Evolutionary conservation across 30 jellyfish, hydroid and myxozoan species (phyloP).

Genomic region (Rhopilema esculentum): DNA sequence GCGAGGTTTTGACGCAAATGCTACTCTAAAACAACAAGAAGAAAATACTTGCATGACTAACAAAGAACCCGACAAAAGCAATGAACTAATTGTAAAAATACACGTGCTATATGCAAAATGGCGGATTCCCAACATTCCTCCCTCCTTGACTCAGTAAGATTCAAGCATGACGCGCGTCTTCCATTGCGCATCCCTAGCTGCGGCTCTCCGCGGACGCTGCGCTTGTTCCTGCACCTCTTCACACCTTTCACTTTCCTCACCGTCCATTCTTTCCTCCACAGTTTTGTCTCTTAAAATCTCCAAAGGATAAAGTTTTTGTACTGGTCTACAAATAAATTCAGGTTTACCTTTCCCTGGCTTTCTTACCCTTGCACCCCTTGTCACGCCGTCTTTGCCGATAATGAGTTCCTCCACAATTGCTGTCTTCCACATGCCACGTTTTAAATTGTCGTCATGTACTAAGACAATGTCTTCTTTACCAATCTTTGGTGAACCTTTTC

Average conservation of each 20-base stretch:
- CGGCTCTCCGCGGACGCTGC: slow-evolving; percentile 1
- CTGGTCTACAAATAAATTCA: neutral
- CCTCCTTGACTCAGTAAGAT: neutral
- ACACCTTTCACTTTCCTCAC: neutral
- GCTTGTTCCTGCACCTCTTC: neutral
- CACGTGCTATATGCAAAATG: too few relatives aligned
- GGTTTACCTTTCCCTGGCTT: neutral
- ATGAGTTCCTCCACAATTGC: neutral
- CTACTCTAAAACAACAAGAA: too few relatives aligned
- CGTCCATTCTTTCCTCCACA: neutral
- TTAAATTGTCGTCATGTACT: slow-evolving; percentile 37
- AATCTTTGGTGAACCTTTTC: neutral
- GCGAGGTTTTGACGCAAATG: too few relatives aligned
- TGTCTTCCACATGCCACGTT: slow-evolving; percentile 54
- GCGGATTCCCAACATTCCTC: neutral
- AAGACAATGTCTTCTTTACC: slow-evolving; percentile 43
- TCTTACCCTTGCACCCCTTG: neutral
- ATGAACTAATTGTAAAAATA: too few relatives aligned
- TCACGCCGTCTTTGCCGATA: neutral
- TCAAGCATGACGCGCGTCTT: neutral
- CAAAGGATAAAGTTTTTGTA: slow-evolving; percentile 9
- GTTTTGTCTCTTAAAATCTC: neutral
- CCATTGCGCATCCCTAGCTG: neutral
- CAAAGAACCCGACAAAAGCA: too few relatives aligned
- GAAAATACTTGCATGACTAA: too few relatives aligned